A percentile compares a stretch with the other conserved stretches of the same genome.
phyloP scores from a whole-genome alignment of 2,113 vertebrate species.

The Strigops habroptila region DNA sequence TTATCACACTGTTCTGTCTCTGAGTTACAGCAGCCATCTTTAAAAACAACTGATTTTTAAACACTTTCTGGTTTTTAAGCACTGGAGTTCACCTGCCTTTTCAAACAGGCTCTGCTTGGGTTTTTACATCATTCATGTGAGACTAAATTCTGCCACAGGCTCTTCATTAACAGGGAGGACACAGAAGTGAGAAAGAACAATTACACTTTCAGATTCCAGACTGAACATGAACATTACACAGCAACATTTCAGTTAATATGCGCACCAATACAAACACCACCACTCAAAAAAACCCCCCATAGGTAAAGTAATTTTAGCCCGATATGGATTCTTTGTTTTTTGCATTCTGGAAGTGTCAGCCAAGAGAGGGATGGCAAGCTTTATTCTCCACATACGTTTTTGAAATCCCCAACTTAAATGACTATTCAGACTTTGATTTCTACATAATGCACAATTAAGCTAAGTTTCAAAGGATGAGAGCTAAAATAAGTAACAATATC shows the following conservation, averaged over 20 bases:
- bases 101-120: neutral
- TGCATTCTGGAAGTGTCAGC: neutral
- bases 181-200: neutral
- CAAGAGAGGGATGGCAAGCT: neutral
- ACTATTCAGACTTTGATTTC: neutral
- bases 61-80: neutral
- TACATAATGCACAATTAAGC: neutral
- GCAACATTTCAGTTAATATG: neutral
- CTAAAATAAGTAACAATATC: constrained; percentile 3
- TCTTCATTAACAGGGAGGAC: neutral
- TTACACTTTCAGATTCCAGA: neutral
- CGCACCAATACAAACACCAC: neutral
- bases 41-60: neutral
- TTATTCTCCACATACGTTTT: neutral
- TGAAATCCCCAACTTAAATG: neutral
- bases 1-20: neutral
- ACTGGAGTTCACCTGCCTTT: neutral
- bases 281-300: neutral
- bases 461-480: neutral
- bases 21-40: neutral
- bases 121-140: neutral
- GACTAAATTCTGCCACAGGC: neutral
- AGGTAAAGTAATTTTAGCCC: neutral
- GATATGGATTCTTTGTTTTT: neutral
- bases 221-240: neutral